Percentiles rank a stretch among this genome's conserved stretches.
phyloP scores from a whole-genome alignment of 2,888 invertebrate species.

The Cantharis lateralis region DNA sequence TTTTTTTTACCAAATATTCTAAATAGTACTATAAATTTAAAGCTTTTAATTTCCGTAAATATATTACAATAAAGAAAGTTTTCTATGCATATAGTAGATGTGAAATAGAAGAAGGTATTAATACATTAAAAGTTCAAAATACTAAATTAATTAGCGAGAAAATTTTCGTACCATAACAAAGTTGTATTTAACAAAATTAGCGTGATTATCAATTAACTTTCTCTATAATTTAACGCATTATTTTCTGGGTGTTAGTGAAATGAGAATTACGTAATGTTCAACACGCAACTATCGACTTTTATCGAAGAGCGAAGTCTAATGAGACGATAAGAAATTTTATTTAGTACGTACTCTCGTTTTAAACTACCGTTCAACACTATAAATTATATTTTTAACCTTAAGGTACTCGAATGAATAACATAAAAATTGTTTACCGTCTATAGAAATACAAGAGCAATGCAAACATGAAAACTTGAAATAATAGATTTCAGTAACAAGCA shows the following conservation, averaged over 20 bases:
- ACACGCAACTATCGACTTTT: constrained; percentile 36
- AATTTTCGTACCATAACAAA: constrained; percentile 16
- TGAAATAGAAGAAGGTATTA: not conserved
- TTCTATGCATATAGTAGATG: not conserved
- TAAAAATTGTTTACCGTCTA: constrained; percentile 16
- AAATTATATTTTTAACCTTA: not conserved
- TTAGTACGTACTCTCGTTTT: not conserved
- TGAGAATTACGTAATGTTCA: constrained; percentile 31
- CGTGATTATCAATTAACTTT: constrained; percentile 34
- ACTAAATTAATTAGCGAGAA: not conserved
- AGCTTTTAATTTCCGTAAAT: not conserved
- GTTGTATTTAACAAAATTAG: constrained; percentile 28
- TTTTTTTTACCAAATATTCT: not conserved
- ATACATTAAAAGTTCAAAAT: not conserved
- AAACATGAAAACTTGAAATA: constrained; percentile 15
- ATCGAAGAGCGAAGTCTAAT: constrained; percentile 33
- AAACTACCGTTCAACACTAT: not conserved
- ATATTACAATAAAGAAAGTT: not conserved
- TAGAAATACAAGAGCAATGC: constrained; percentile 20
- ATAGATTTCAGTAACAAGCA: constrained; percentile 12
- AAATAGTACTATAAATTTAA: not conserved
- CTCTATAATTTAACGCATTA: constrained; percentile 27
- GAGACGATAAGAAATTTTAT: not conserved
- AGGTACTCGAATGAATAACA: not conserved
- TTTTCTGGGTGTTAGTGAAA: constrained; percentile 21